These are phyloP conservation scores for Himalopsyche phryganea DNA, from an alignment of 1,140 invertebrate genomes.

Conservation along the genomic window DNA sequence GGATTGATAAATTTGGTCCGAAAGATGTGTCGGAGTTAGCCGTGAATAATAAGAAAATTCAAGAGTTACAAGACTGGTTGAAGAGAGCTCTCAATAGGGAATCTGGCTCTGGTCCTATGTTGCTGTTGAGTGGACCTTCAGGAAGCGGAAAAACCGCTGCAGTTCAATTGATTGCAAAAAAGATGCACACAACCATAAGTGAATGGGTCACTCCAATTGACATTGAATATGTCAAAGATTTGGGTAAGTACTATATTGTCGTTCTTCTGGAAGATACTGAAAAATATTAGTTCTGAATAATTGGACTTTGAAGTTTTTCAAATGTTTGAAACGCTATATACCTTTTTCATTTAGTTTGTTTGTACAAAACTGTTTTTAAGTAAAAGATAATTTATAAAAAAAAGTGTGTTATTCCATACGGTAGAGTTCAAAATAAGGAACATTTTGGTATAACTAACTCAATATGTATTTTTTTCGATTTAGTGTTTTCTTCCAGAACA, in stretches of 20 bases:
- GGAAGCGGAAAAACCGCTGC: constrained; percentile 69
- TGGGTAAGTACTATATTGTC: constrained; percentile 37
- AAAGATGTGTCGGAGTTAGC: constrained; percentile 53
- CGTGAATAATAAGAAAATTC: constrained; percentile 60
- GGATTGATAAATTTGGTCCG: constrained; percentile 57
- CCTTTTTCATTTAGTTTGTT: too few species aligned
- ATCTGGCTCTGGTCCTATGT: constrained; percentile 50
- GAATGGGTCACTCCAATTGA: constrained; percentile 75
- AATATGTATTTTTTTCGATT: too few species aligned
- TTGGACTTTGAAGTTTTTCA: too few species aligned
- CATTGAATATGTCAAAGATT: constrained; percentile 44
- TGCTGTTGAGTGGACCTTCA: constrained; percentile 67
- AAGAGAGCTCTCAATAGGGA: constrained; percentile 38
- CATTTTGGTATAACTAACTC: too few species aligned
- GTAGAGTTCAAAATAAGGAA: too few species aligned
- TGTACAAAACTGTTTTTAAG: too few species aligned
- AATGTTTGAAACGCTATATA: too few species aligned
- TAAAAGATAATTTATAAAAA: too few species aligned
- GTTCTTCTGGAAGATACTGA: too few species aligned
- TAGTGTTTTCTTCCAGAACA: too few species aligned
- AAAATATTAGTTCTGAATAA: too few species aligned
- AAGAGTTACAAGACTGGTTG: constrained; percentile 59
- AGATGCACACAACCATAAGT: constrained; percentile 55
- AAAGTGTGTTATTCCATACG: too few species aligned
- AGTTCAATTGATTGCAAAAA: constrained; percentile 57